Evolutionary conservation across 1,140 invertebrate species (phyloP), one percentile per base, ranked within the genome.

Genomic region (Adoxophyes honmai): DNA sequence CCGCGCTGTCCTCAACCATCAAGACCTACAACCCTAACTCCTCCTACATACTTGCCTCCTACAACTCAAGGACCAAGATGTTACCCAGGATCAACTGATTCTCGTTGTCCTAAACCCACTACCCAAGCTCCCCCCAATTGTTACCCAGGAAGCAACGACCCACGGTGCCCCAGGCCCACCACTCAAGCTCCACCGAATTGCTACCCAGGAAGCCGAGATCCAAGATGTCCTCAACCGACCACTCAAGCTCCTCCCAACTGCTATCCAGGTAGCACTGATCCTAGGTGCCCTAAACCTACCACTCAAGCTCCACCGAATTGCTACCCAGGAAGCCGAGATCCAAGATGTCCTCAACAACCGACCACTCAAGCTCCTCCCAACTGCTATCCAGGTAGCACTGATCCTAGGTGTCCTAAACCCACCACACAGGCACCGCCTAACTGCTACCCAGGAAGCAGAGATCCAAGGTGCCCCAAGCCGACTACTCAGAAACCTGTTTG

Each of bases 331-430:
- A 82, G 76, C 14, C 70, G 60, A 2, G 86, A 90, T 75, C 89
- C 90, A 15, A 68, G 85, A 52, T 89, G 86, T 55, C 72, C 85
- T 10, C 68, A 66, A 63, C 70, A 70, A 57, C 52, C 71, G 10
- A 68, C 76, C 13, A 78, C 74, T 5, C 53, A 61, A 0, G 60
- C 62, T 55, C 62, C 73, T 51, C 75, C 73, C 8, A 66, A 62
- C 0, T 90, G 90, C 62, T 88, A 75, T 56, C 89, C 89, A 1
- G 90, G 90, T 10, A 81, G 73, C n/a, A 72, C 56, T 10, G 87
- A 90, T 74, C 89, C 89, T 18, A 65, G 86, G 55, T 90, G 89
- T 62, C 87, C 88, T 1, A 70, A 73, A 34, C 62, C 73, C 13
- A 34, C 63, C 53, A 64, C 67, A 0, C 61, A 62, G n/a, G 34